Conservation (phyloP, 2,888 invertebrate genomes). For the Seira sanloemensis region DNA sequence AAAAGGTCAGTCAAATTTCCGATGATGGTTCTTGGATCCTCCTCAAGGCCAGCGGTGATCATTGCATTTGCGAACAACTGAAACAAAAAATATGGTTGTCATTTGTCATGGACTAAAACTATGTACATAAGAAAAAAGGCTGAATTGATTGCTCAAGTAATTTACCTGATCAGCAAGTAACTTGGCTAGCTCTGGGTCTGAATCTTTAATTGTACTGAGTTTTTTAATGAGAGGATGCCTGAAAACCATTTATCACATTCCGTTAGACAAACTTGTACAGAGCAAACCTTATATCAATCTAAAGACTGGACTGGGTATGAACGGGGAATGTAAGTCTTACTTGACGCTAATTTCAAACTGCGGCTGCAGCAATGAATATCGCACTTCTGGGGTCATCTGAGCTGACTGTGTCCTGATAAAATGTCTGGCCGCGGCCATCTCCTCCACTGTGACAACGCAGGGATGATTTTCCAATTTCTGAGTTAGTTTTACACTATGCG, state of each 20-base stretch:
- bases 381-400: constrained; percentile 87
- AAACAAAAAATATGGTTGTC: constrained; percentile 75
- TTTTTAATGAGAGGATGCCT: constrained; percentile 94
- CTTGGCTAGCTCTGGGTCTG: constrained; percentile 88
- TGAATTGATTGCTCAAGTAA: not conserved
- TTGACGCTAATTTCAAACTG: constrained; percentile 95
- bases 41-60: constrained; percentile 94
- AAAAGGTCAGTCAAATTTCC: constrained; percentile 91
- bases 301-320: not conserved
- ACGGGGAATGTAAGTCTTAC: constrained; percentile 77
- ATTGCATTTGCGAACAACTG: constrained; percentile 94
- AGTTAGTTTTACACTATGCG: constrained; percentile 89
- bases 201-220: constrained; percentile 83
- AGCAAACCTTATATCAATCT: not conserved
- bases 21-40: constrained; percentile 91
- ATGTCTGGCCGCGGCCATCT: constrained; percentile 97
- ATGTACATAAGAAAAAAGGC: no score
- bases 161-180: constrained; percentile 89
- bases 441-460: constrained; percentile 95
- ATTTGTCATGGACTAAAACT: no score
- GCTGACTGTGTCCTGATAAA: constrained; percentile 93
- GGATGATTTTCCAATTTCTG: constrained; percentile 91
- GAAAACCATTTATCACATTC: constrained; percentile 74
- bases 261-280: not conserved
- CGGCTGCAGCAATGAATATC: constrained; percentile 91